A percentile compares a stretch with the other conserved stretches of the same genome.
phyloP scores from a whole-genome alignment of 1,140 invertebrate genomes.

The Solenopsis invicta region DNA sequence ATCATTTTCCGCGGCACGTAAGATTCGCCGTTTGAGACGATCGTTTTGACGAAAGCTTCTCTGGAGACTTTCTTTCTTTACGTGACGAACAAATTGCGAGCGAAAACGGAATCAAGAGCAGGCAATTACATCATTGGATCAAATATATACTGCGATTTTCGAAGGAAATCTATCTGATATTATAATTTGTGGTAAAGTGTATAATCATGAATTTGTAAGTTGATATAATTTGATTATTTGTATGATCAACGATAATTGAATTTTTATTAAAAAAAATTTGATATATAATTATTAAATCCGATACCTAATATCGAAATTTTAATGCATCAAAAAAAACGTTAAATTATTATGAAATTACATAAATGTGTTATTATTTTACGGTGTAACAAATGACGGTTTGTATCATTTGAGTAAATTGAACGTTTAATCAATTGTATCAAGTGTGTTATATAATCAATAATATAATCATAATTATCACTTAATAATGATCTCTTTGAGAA shows the following conservation, averaged over 20 bases:
- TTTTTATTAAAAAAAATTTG: conserved; percentile 10
- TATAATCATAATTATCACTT: not conserved
- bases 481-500: not conserved
- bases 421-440: not conserved
- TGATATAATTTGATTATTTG: conserved; percentile 4
- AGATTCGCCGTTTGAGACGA: conserved; percentile 32
- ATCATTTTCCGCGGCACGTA: conserved; percentile 40
- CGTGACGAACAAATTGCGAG: conserved; percentile 25
- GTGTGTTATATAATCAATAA: too few species aligned
- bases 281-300: not conserved
- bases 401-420: not conserved
- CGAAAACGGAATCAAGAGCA: not conserved
- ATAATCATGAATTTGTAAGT: not conserved
- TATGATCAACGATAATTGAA: conserved; percentile 6
- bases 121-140: not conserved
- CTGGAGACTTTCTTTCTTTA: not conserved
- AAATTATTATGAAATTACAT: not conserved
- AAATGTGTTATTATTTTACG: conserved; percentile 4
- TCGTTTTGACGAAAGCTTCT: conserved; percentile 15
- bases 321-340: not conserved
- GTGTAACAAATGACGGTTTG: not conserved
- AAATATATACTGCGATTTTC: not conserved
- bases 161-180: not conserved
- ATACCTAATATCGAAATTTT: not conserved
- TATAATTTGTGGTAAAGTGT: not conserved